Percentiles rank a stretch among this genome's conserved stretches.
Conservation (phyloP, 2,113 vertebrate species). For the Nothoprocta perdicaria region DNA sequence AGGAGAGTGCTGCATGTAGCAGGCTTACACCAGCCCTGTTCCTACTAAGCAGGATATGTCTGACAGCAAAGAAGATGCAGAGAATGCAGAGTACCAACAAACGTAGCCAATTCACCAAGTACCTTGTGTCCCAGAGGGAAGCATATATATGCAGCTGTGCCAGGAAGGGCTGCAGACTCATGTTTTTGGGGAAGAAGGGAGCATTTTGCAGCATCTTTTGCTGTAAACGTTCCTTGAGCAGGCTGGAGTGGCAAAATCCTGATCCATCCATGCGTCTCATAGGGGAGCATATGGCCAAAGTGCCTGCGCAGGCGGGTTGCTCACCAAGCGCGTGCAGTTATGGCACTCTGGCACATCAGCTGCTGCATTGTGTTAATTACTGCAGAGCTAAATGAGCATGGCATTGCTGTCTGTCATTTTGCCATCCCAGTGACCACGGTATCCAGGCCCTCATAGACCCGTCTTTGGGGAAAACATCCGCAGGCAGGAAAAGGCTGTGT, state of each 20-base stretch:
- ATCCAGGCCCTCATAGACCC: background rate
- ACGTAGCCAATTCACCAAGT: background rate
- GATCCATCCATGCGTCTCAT: background rate
- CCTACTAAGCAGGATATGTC: background rate
- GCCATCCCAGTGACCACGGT: accelerated
- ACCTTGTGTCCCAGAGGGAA: background rate
- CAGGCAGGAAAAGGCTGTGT: background rate
- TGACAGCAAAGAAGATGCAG: background rate
- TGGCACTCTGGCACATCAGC: background rate
- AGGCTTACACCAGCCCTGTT: background rate
- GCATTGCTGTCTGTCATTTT: background rate
- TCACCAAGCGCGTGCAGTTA: accelerated
- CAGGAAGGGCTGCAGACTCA: background rate
- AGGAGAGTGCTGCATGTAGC: background rate
- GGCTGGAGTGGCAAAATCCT: background rate
- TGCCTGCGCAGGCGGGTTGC: background rate
- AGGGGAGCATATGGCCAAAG: conserved; percentile 52
- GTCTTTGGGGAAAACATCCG: background rate
- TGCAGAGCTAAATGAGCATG: conserved; percentile 2
- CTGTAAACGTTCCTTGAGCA: conserved; percentile 34
- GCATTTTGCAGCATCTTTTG: background rate
- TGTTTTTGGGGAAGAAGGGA: background rate
- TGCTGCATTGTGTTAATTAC: conserved; percentile 43
- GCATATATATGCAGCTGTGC: background rate
- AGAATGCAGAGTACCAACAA: background rate